These are phyloP conservation scores for Calliopum simillimum DNA, from an alignment of 2,888 invertebrate genomes.

Conservation along the genomic window DNA sequence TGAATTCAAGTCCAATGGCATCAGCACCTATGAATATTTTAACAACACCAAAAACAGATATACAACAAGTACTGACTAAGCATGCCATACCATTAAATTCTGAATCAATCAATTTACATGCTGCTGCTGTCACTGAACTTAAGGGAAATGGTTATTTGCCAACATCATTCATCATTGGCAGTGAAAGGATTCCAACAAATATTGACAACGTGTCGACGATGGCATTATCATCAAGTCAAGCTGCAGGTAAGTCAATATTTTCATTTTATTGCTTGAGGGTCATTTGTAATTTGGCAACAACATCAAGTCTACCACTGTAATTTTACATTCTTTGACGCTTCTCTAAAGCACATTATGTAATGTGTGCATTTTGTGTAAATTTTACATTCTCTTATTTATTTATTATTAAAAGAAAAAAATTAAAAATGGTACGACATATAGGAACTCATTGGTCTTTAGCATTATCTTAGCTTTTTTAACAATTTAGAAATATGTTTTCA, in stretches of 20 bases:
- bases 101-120: conserved; percentile 2
- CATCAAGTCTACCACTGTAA: background rate
- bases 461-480: no score
- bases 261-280: no score
- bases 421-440: no score
- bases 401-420: no score
- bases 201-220: conserved; percentile 17
- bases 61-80: background rate
- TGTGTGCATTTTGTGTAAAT: background rate
- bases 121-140: background rate
- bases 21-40: conserved; percentile 25
- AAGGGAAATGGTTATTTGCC: background rate
- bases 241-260: conserved; percentile 9
- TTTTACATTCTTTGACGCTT: no score
- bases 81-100: background rate
- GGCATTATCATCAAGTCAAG: background rate
- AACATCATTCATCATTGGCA: background rate
- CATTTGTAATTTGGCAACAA: background rate
- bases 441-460: no score
- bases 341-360: conserved; percentile 24
- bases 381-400: no score
- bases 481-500: no score
- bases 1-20: conserved; percentile 23
- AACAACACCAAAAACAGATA: conserved; percentile 30
- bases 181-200: background rate